Conservation (phyloP, 2,113 vertebrate species). For the Cryptotis parvus region DNA sequence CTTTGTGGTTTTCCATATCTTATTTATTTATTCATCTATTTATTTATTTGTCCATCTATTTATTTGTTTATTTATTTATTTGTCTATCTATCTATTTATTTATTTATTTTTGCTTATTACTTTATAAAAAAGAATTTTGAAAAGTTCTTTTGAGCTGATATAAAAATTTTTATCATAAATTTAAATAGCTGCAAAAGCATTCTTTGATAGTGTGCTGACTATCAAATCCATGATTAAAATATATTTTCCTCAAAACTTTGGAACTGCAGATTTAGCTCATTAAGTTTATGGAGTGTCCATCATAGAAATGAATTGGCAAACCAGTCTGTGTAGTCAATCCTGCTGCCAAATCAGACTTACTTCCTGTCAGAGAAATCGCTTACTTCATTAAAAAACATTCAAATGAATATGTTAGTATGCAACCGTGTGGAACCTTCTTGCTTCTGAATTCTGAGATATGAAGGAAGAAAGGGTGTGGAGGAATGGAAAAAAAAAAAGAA, state of each 20-base stretch:
- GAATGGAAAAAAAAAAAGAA: constrained; percentile 14
- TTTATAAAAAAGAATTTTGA: constrained; percentile 8
- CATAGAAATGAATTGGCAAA: constrained; percentile 69
- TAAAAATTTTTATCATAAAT: constrained; percentile 56
- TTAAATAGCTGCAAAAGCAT: constrained; percentile 53
- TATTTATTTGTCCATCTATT: too few species aligned
- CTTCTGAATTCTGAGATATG: constrained; percentile 50
- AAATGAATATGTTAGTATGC: constrained; percentile 18
- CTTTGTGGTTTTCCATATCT: background rate
- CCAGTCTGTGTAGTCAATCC: constrained; percentile 52
- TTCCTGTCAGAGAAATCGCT: constrained; percentile 54
- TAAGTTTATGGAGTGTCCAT: constrained; percentile 65
- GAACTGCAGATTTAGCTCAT: constrained; percentile 53
- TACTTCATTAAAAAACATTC: constrained; percentile 50
- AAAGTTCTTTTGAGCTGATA: constrained; percentile 22
- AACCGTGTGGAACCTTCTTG: background rate
- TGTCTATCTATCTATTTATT: too few species aligned
- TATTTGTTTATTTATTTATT: too few species aligned
- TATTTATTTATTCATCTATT: too few species aligned
- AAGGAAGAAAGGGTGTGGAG: background rate
- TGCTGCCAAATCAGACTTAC: constrained; percentile 56
- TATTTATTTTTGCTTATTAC: background rate
- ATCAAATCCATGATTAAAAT: constrained; percentile 41
- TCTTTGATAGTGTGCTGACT: constrained; percentile 7
- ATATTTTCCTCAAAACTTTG: constrained; percentile 60